Conservation (phyloP, 2,113 vertebrate species). For the Poicephalus gulielmi region DNA sequence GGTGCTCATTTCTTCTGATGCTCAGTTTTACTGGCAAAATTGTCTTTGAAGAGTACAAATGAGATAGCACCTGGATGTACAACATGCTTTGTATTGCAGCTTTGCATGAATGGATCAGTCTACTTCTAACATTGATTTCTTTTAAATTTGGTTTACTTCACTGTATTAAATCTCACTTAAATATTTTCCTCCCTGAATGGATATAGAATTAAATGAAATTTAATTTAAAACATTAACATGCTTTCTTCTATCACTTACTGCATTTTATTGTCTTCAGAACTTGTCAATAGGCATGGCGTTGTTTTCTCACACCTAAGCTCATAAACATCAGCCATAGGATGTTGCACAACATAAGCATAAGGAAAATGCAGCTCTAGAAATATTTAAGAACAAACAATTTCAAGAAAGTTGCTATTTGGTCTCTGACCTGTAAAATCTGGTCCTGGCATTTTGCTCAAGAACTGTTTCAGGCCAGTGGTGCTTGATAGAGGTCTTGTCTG, state of each 20-base stretch:
- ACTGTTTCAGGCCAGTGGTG: neutral
- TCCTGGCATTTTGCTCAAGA: neutral
- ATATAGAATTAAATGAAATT: neutral
- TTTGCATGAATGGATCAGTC: neutral
- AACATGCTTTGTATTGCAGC: neutral
- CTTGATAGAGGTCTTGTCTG: neutral
- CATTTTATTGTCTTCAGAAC: neutral
- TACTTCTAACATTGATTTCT: neutral
- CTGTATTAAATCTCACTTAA: neutral
- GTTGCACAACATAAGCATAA: neutral
- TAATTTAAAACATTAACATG: neutral
- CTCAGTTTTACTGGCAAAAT: neutral
- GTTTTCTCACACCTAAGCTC: neutral
- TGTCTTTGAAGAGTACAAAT: conserved; percentile 9
- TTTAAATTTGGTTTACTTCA: neutral
- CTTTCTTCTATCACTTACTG: neutral
- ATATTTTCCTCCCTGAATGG: neutral
- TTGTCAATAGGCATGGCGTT: neutral
- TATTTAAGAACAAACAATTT: neutral
- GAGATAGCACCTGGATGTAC: neutral
- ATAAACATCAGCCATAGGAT: neutral
- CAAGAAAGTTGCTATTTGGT: neutral
- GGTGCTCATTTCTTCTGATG: neutral
- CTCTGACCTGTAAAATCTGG: neutral
- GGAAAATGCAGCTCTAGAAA: neutral